Evolutionary conservation across 2,888 invertebrate species (phyloP), one percentile per base, ranked within the genome.

Genomic region (Euplexia lucipara): DNA sequence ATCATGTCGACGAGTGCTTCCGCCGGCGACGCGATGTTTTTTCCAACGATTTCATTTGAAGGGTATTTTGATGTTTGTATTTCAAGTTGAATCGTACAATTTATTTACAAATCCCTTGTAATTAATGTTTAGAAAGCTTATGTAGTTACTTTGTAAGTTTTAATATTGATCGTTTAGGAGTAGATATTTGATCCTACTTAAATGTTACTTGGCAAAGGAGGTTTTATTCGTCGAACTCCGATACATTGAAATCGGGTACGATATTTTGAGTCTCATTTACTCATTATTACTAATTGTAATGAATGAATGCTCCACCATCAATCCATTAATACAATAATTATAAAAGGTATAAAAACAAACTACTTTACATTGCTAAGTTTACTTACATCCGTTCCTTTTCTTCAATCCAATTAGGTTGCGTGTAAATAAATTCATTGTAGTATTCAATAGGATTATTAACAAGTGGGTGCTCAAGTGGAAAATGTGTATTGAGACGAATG

Each of bases 1-100:
- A 94, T 95, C 94, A 90, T 93, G 92, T 92, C 92, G 91, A 92
- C 92, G 91, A 91, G 87, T 89, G 92, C 89, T 94, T 94, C 94
- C 95, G 93, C 86, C 89, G 91, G 75, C 83, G 87, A 82, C 75
- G 83, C 80, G 81, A 77, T 84, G 78, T 84, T 86, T 83, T 86
- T 87, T 84, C 45, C 60, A 70, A 73, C 59, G 79, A 86, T 88
- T 88, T 88, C 83, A 86, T 89, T 86, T 73, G 67, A 81, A 84
- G 79, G 80, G 82, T 81, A 74, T 75, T 75, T 56, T 59, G 56
- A 60, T 54, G 66, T 75, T 70, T 61, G 44, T 65, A 26, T 71
- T 77, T 60, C 56, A 69, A 49, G 18, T 70, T 73, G 69, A 70
- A 74, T 69, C 41, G 57, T 57, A 54, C 30, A 74, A 66, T 67